A percentile compares a stretch with the other conserved stretches of the same genome.
These are phyloP conservation scores for Pandemis heparana DNA, from an alignment of 2,888 invertebrate species.

Conservation along the genomic window DNA sequence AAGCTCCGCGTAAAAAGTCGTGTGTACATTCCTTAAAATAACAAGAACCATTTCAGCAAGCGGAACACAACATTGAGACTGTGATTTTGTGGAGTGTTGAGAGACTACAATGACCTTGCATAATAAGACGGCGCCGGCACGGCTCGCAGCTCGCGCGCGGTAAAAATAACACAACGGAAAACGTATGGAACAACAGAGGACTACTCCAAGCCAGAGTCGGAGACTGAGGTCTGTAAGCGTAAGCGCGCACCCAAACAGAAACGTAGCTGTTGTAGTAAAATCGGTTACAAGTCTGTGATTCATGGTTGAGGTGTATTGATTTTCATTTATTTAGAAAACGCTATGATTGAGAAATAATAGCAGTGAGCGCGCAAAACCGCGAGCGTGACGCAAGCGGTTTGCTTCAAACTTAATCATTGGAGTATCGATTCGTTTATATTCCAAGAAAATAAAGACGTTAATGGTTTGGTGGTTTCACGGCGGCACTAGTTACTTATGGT, in stretches of 20 bases:
- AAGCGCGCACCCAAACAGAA: background rate
- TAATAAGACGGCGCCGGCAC: conserved; percentile 62
- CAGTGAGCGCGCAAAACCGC: conserved; percentile 19
- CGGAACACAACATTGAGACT: conserved; percentile 53
- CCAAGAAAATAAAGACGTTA: conserved; percentile 28
- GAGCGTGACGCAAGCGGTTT: conserved; percentile 38
- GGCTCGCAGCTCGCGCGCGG: conserved; percentile 46
- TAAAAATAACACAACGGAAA: conserved; percentile 47
- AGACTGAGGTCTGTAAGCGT: background rate
- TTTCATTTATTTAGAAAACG: background rate
- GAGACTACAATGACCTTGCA: conserved; percentile 64
- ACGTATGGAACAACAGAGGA: conserved; percentile 37
- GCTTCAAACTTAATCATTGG: conserved; percentile 35
- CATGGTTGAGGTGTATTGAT: background rate
- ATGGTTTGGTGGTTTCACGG: conserved; percentile 26
- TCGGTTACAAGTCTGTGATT: background rate
- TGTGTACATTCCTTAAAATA: conserved; percentile 37
- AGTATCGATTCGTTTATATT: conserved; percentile 31
- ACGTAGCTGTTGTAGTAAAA: background rate
- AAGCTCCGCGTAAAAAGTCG: conserved; percentile 25
- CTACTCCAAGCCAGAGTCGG: background rate
- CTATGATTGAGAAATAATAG: conserved; percentile 6
- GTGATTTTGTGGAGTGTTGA: conserved; percentile 57
- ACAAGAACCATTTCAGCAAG: conserved; percentile 46
- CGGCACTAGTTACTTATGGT: conserved; percentile 31